A percentile compares a stretch with the other conserved stretches of the same genome.
phyloP scores from a whole-genome alignment of 2,888 invertebrate genomes.

The Cosmia pyralina region DNA sequence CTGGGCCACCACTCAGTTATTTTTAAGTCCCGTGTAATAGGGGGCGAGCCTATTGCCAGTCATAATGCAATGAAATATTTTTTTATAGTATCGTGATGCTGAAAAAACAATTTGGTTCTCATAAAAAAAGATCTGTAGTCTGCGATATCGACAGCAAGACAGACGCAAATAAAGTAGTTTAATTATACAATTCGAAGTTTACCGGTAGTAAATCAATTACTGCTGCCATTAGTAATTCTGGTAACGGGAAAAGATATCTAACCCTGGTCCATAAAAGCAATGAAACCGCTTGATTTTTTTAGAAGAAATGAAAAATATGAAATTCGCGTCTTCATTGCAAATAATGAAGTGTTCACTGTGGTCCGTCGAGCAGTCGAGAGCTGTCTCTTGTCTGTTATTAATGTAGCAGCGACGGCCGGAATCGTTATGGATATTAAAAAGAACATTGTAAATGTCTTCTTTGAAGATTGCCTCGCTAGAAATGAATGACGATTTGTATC shows the following conservation, averaged over 20 bases:
- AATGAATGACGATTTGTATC: conserved; percentile 71
- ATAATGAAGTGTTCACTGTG: conserved; percentile 77
- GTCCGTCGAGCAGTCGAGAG: conserved; percentile 71
- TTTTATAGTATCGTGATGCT: background rate
- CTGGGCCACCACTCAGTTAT: no score
- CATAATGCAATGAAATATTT: background rate
- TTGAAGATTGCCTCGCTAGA: conserved; percentile 68
- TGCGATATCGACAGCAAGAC: background rate
- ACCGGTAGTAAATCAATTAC: background rate
- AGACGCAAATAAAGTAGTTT: background rate
- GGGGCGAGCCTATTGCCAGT: no score
- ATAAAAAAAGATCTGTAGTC: background rate
- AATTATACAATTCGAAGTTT: background rate
- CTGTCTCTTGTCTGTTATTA: conserved; percentile 76
- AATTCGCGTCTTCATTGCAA: conserved; percentile 64
- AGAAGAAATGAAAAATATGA: background rate
- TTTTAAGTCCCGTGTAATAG: no score
- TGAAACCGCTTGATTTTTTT: background rate
- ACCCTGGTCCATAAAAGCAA: no score
- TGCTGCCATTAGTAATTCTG: background rate
- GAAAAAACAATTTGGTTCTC: background rate
- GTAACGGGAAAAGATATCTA: background rate
- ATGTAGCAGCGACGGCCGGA: conserved; percentile 69
- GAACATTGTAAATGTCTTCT: conserved; percentile 76
- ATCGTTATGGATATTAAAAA: conserved; percentile 76